Evolutionary conservation across 2,888 invertebrate genomes (phyloP).

Genomic region (Dromius quadrimaculatus): DNA sequence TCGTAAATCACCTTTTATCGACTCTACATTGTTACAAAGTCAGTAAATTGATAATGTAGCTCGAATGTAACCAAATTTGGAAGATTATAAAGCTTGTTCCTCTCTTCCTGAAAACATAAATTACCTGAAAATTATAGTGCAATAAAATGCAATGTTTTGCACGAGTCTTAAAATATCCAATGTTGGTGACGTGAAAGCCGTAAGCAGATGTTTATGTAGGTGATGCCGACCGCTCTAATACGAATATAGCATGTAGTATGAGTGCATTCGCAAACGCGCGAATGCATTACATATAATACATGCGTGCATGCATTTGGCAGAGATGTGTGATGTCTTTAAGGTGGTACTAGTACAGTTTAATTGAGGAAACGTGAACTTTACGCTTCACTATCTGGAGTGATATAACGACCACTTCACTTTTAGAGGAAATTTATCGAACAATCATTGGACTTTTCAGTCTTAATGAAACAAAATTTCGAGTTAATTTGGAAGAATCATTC

Average conservation of each 20-base stretch:
- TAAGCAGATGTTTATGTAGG: slow-evolving; percentile 19
- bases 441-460: too few species aligned
- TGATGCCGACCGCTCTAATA: slow-evolving; percentile 11
- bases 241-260: slow-evolving; percentile 14
- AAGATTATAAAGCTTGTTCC: too few species aligned
- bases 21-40: too few species aligned
- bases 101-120: too few species aligned
- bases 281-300: too few species aligned
- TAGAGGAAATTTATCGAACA: too few species aligned
- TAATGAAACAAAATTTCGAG: too few species aligned
- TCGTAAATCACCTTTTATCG: too few species aligned
- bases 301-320: slow-evolving; percentile 17
- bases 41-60: too few species aligned
- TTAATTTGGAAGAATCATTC: too few species aligned
- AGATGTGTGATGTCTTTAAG: neutral
- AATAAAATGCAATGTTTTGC: neutral
- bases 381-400: neutral
- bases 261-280: too few species aligned
- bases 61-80: too few species aligned
- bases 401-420: slow-evolving; percentile 12
- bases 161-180: slow-evolving; percentile 5
- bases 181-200: slow-evolving; percentile 5
- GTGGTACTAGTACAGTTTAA: slow-evolving; percentile 40
- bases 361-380: slow-evolving; percentile 46
- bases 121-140: neutral